Conservation (phyloP, 2,888 invertebrate species). For the Pandemis cinnamomeana region DNA sequence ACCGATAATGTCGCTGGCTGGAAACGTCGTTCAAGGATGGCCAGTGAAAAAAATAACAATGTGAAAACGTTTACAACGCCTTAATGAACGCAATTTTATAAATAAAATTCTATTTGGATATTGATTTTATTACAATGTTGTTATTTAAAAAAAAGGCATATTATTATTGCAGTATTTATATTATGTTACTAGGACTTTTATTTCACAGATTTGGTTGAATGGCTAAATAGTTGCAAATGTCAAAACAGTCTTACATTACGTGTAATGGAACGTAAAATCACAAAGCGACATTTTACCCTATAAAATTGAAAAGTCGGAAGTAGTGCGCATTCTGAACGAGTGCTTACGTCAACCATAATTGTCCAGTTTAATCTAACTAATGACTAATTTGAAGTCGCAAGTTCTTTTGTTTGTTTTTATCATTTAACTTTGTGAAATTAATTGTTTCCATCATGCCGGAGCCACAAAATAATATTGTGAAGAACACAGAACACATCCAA, state of each 20-base stretch:
- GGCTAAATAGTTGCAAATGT: background rate
- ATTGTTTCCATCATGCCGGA: slow-evolving; percentile 63
- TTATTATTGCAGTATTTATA: too few species aligned
- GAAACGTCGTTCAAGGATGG: slow-evolving; percentile 60
- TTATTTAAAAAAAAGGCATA: too few species aligned
- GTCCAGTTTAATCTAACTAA: slow-evolving; percentile 2
- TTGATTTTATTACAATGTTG: too few species aligned
- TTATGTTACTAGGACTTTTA: background rate
- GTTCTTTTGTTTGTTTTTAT: slow-evolving; percentile 51
- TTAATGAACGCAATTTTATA: background rate
- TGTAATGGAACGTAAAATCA: slow-evolving; percentile 40
- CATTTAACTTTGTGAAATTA: slow-evolving; percentile 37
- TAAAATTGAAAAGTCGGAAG: slow-evolving; percentile 42
- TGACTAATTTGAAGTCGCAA: slow-evolving; percentile 34
- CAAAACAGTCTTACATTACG: slow-evolving; percentile 12
- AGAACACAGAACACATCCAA: slow-evolving; percentile 56
- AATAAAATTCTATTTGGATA: background rate
- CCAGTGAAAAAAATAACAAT: slow-evolving; percentile 53
- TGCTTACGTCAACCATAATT: slow-evolving; percentile 3
- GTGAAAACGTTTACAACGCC: background rate
- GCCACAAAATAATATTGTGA: slow-evolving; percentile 61
- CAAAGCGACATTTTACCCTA: slow-evolving; percentile 40
- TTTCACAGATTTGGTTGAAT: background rate
- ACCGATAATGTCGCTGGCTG: slow-evolving; percentile 78
- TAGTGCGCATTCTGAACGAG: background rate